A percentile compares a stretch with the other conserved stretches of the same genome.
Evolutionary conservation across 2,113 vertebrate species (phyloP).

Genomic region (Loxodonta africana): DNA sequence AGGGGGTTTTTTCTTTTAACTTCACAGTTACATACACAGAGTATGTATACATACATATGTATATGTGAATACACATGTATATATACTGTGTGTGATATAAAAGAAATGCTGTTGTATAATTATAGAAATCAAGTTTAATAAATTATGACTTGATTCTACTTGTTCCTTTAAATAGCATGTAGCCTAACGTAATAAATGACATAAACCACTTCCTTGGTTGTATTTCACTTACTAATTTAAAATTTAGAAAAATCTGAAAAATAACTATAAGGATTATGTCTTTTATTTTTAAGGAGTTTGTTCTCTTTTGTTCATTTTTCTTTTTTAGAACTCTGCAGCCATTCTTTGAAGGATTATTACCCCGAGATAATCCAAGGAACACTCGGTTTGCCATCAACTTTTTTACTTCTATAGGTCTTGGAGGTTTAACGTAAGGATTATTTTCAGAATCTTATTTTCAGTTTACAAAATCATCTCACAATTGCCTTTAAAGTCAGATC

Average conservation of each 20-base stretch:
- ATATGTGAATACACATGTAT: background rate
- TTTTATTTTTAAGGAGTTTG: background rate
- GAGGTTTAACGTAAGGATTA: constrained; percentile 96
- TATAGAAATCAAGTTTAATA: background rate
- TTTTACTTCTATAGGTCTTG: constrained; percentile 99
- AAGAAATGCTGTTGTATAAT: constrained; percentile 5
- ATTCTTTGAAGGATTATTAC: constrained; percentile 97
- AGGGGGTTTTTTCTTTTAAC: background rate
- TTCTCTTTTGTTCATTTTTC: constrained; percentile 36
- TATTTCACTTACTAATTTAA: constrained; percentile 39
- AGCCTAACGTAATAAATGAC: background rate
- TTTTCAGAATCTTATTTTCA: constrained; percentile 61
- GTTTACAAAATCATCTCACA: background rate
- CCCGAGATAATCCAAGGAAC: constrained; percentile 98
- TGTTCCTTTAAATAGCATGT: constrained; percentile 28
- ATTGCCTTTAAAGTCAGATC: background rate
- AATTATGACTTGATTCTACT: background rate
- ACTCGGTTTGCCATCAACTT: constrained; percentile 99
- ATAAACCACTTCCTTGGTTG: constrained; percentile 16
- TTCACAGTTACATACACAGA: background rate
- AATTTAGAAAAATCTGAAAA: constrained; percentile 8
- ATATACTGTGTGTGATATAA: background rate
- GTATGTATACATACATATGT: background rate
- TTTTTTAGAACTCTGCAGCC: constrained; percentile 94
- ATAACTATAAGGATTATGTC: background rate